Evolutionary conservation across 1,140 invertebrate species (phyloP).

Genomic region (Eupeodes corollae): DNA sequence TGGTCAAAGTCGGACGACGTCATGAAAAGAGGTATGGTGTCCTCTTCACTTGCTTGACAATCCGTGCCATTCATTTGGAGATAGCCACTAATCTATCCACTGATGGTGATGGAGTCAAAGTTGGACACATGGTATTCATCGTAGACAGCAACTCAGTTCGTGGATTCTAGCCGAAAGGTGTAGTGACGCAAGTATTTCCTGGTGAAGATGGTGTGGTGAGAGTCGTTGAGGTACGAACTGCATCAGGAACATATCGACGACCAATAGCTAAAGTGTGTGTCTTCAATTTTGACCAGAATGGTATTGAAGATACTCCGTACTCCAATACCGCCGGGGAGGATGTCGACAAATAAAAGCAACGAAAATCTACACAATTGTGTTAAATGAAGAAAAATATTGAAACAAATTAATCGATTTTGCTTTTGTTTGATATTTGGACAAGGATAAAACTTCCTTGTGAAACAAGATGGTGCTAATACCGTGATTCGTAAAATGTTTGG

Average conservation of each 20-base stretch:
- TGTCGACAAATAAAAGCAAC: too few relatives aligned
- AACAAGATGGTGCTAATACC: neutral
- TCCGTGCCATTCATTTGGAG: slow-evolving; percentile 18
- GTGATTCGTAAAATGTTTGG: neutral
- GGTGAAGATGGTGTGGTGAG: slow-evolving; percentile 24
- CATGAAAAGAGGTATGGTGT: slow-evolving; percentile 28
- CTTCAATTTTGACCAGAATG: too few relatives aligned
- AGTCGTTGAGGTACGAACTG: slow-evolving; percentile 16
- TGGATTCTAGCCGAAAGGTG: neutral
- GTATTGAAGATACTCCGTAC: too few relatives aligned
- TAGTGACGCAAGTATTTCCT: slow-evolving; percentile 8
- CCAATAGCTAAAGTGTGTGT: too few relatives aligned
- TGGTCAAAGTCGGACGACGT: slow-evolving; percentile 14
- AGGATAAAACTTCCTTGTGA: neutral
- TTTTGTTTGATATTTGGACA: neutral
- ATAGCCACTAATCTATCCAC: neutral
- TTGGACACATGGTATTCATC: slow-evolving; percentile 5
- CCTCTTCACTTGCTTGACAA: slow-evolving; percentile 31
- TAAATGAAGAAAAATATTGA: neutral
- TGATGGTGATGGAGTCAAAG: neutral
- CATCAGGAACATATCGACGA: too few relatives aligned
- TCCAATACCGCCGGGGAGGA: too few relatives aligned
- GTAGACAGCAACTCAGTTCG: neutral
- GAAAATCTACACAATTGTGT: too few relatives aligned
- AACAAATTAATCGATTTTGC: neutral